Evolutionary conservation across 1,140 invertebrate species (phyloP), one percentile per base, ranked within the genome.

Genomic region (Bombus sylvicola): DNA sequence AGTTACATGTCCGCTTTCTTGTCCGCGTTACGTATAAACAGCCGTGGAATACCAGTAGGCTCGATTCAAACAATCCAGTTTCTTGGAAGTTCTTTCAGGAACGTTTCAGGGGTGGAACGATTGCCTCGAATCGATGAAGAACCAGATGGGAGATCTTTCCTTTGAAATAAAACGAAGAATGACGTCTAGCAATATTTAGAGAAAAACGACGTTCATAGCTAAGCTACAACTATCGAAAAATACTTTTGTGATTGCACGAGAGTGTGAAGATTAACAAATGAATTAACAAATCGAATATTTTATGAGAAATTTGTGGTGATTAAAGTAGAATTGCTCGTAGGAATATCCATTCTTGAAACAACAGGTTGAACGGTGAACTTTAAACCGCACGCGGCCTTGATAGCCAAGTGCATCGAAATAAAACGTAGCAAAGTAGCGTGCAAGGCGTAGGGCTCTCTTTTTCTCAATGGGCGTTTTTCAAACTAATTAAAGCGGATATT

Each of bases 401-500:
- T 87, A 71, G 28, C 79, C 75, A 34, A 85, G 77, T 80, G 86
- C 73, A 83, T 85, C 75, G 88, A 87, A 91, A 88, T 84, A 89
- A 89, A 91, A 91, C 87, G 88, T 89, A 83, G 81, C 80, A 57
- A 86, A 89, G 88, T 89, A 74, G 87, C 88, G 83, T 80, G 87
- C 87, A 80, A 86, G 79, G 34, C 73, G 87, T 83, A 53, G 87
- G 53, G 69, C 28, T 41, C 59, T 59, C 71, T 78, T 88, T 71
- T 83, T 87, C 81, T 75, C 87, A 89, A 92, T 92, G 87, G 90
- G 81, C 88, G 88, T 93, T 93, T 93, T 92, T 91, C 92, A 87
- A 92, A 88, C 91, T 93, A 93, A 93, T 93, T 93, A 93, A 93
- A 89, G 86, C 87, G 90, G 90, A 90, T 92, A 90, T 91, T 92